Base-by-base conservation (phyloP, 1,140 invertebrate genomes). In the Trachymyrmex cornetzi region DNA sequence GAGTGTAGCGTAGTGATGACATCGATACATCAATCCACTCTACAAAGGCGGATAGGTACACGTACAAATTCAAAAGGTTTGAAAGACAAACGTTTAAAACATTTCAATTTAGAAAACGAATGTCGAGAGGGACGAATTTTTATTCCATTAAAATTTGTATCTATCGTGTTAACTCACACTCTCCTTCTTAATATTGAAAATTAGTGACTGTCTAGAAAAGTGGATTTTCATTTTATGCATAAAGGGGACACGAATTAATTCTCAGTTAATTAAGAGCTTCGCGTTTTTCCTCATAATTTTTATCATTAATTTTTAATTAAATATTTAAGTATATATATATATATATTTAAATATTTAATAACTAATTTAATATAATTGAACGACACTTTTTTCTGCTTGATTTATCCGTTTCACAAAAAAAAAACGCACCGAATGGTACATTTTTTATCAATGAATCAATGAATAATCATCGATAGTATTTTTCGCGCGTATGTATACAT, bases 101-200 rank as follows among this genome's bases (percentile, higher is more conserved):
- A 69, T 81, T 38, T 55, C 64, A 24, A 27, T 71, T 71, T 69
- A 16, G 50, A 79, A 66, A 79, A 64, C 59, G 57, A 24, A 16
- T 34, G 11, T 30, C 6, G 38, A 50, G 12, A 53, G 27, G 19
- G n/a, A 30, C 22, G 38, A 48, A 64, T 48, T 64, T 55, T 69
- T 53, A 55, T 66, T 66, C n/a, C n/a, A 71, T 69, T 69, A 24
- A 50, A 69, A 81, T 55, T 57, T 53, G 27, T 44, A 55, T 34
- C n/a, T 57, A n/a, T 34, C 24, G 34, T 3, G 30, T 59, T 75
- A 57, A 38, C 19, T 14, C 34, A 3, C 19, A 16, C 1, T 16
- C 16, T 2, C 5, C n/a, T 24, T 22, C n/a, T 22, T 38, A 24
- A 50, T 19, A 22, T 7, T 16, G 16, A 50, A 55, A 74, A 53